Percentiles rank a stretch among this genome's conserved stretches.
These are phyloP conservation scores for Drosophila falleni DNA, from an alignment of 2,888 invertebrate genomes.

Conservation along the genomic window DNA sequence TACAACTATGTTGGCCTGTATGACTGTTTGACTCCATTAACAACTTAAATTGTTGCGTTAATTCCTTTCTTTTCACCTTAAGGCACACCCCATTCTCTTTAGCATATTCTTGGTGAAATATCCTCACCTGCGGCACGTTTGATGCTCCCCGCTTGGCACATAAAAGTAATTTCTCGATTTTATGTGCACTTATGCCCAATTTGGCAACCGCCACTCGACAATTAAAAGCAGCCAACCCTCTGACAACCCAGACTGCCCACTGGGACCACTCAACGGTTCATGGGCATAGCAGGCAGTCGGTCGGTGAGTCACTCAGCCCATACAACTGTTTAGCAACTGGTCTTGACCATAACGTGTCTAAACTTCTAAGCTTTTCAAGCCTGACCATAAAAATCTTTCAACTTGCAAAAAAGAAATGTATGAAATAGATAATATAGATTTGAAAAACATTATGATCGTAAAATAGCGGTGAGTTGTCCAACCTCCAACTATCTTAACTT, in stretches of 20 bases:
- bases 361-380: constrained; percentile 19
- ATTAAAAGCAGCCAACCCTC: constrained; percentile 38
- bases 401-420: neutral
- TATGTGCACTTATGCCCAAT: constrained; percentile 38
- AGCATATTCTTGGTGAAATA: constrained; percentile 1
- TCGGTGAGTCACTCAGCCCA: constrained; percentile 45
- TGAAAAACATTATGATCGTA: too few relatives aligned
- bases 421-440: neutral
- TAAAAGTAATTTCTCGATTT: constrained; percentile 42
- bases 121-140: constrained; percentile 32
- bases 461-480: too few relatives aligned
- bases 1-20: neutral
- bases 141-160: constrained; percentile 37
- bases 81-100: neutral
- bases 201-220: constrained; percentile 34
- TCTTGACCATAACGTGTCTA: constrained; percentile 37
- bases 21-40: neutral
- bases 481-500: too few relatives aligned
- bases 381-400: neutral
- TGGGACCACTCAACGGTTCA: constrained; percentile 48
- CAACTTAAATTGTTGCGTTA: neutral
- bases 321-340: constrained; percentile 18
- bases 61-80: neutral
- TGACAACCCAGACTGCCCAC: constrained; percentile 53
- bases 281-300: constrained; percentile 36